Conservation (phyloP, 37 sponge, comb jelly and placozoan species). For the Chondrilla cf. caribensis region DNA sequence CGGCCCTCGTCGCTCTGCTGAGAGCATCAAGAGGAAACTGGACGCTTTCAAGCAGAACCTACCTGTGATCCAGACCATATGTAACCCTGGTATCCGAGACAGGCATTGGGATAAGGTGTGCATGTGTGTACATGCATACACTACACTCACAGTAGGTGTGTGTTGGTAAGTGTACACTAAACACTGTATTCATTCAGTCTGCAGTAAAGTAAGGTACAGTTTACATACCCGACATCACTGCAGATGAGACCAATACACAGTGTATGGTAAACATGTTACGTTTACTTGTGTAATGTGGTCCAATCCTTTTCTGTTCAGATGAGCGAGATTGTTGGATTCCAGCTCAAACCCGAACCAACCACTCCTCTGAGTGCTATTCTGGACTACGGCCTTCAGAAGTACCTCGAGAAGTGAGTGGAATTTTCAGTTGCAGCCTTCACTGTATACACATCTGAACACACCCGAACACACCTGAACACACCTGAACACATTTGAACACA, state of each 20-base stretch:
- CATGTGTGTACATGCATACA: too few relatives aligned
- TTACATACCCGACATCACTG: too few relatives aligned
- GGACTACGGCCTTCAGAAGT: slow-evolving; percentile 78
- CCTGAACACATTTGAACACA: too few relatives aligned
- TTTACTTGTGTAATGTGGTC: not conserved
- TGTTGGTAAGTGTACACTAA: too few relatives aligned
- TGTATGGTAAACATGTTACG: too few relatives aligned
- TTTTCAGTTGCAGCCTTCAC: not conserved
- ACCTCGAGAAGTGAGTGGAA: slow-evolving; percentile 72
- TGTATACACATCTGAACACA: too few relatives aligned
- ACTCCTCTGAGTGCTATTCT: slow-evolving; percentile 86
- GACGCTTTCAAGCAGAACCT: slow-evolving; percentile 90
- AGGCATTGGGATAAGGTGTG: slow-evolving; percentile 84
- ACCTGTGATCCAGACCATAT: slow-evolving; percentile 84
- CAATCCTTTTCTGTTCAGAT: slow-evolving; percentile 36
- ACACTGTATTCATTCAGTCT: too few relatives aligned
- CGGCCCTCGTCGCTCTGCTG: slow-evolving; percentile 79
- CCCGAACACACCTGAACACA: too few relatives aligned
- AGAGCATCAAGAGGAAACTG: slow-evolving; percentile 79
- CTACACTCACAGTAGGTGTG: too few relatives aligned
- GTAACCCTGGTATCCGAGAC: slow-evolving; percentile 92
- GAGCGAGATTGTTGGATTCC: slow-evolving; percentile 89
- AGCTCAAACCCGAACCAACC: slow-evolving; percentile 83
- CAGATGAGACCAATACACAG: too few relatives aligned
- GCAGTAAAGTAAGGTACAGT: too few relatives aligned